Evolutionary conservation across 1,140 invertebrate species (phyloP).

Genomic region (Lucilia cuprina): DNA sequence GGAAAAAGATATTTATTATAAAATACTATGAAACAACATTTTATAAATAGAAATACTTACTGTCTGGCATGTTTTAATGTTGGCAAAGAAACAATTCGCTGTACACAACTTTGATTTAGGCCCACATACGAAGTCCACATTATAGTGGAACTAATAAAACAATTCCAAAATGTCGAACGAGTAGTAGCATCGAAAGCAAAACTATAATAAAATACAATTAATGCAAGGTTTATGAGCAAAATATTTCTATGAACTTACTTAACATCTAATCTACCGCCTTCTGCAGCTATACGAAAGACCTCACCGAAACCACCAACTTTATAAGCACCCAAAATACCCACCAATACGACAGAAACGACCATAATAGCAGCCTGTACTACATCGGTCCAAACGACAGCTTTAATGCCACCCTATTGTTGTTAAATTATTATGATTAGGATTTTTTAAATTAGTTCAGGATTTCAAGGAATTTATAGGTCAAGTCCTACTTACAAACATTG

Average conservation of each 20-base stretch:
- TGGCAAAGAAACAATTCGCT: conserved; percentile 54
- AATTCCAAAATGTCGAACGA: conserved; percentile 51
- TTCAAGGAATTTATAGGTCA: no score
- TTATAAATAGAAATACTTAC: conserved; percentile 30
- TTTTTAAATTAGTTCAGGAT: neutral
- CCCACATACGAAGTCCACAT: conserved; percentile 52
- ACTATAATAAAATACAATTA: conserved; percentile 36
- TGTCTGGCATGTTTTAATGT: conserved; percentile 50
- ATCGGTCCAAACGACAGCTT: conserved; percentile 89
- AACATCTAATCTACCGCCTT: conserved; percentile 68
- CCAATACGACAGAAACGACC: conserved; percentile 73
- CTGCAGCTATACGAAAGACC: conserved; percentile 69
- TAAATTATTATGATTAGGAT: neutral
- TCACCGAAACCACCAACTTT: conserved; percentile 72
- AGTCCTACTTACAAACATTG: conserved; percentile 72
- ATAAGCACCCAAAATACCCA: conserved; percentile 71
- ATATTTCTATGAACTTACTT: conserved; percentile 64
- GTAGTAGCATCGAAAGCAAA: conserved; percentile 47
- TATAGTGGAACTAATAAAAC: conserved; percentile 37
- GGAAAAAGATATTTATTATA: neutral
- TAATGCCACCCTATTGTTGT: conserved; percentile 75
- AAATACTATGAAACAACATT: no score
- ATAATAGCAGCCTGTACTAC: conserved; percentile 81
- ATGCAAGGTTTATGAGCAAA: neutral
- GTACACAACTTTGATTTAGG: conserved; percentile 57